phyloP scores from a whole-genome alignment of 2,113 vertebrate species.

The Mustela lutreola region DNA sequence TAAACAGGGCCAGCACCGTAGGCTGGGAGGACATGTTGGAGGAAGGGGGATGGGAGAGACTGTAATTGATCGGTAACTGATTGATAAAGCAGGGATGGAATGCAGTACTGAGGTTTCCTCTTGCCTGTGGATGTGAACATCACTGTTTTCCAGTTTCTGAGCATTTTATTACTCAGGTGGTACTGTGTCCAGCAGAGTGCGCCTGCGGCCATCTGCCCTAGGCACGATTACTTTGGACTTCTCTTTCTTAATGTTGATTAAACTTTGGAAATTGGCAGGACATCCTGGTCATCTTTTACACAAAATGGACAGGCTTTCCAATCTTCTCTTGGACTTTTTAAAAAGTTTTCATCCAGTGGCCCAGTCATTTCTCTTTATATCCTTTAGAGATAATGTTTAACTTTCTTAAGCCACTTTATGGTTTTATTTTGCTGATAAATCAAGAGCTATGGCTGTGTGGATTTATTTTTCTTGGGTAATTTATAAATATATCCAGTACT shows the following conservation, averaged over 20 bases:
- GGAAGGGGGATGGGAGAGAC: not conserved
- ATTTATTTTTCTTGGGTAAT: not conserved
- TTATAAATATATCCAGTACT: not conserved
- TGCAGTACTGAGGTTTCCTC: not conserved
- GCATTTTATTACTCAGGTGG: not conserved
- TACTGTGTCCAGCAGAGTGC: not conserved
- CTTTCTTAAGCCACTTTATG: not conserved
- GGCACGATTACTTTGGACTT: not conserved
- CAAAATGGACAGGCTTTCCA: not conserved
- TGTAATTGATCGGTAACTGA: not conserved
- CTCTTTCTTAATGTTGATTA: not conserved
- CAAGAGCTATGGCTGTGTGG: not conserved
- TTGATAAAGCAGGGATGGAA: slow-evolving; percentile 5
- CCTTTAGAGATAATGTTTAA: not conserved
- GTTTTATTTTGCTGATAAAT: slow-evolving; percentile 3
- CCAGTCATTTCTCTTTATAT: not conserved
- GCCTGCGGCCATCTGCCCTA: not conserved
- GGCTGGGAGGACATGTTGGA: slow-evolving; percentile 46
- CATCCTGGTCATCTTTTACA: not conserved
- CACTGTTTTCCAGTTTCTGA: slow-evolving; percentile 27
- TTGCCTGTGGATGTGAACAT: not conserved
- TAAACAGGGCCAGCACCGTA: slow-evolving; percentile 72
- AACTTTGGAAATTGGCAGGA: slow-evolving; percentile 18
- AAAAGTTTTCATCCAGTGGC: slow-evolving; percentile 50
- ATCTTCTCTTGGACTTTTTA: not conserved